Conservation (phyloP, 2,797 vertebrate genomes). For the Chelonia mydas region DNA sequence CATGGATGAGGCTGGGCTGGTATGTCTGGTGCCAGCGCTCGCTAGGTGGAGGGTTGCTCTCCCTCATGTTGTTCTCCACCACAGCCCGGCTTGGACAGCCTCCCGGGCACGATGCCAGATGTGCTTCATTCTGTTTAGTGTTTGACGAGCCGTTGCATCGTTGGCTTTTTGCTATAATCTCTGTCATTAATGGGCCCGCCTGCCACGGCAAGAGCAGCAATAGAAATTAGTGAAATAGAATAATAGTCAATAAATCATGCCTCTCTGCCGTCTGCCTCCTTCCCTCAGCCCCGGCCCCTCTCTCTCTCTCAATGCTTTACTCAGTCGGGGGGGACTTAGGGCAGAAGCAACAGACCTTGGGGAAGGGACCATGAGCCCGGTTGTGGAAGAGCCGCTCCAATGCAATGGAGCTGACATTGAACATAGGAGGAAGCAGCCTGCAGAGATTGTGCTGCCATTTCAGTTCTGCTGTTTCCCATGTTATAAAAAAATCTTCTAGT, state of each 20-base stretch:
- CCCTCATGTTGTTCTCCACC: accelerated
- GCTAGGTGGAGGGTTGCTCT: background rate
- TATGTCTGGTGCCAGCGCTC: background rate
- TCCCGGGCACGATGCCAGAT: background rate
- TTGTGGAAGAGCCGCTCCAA: background rate
- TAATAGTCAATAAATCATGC: background rate
- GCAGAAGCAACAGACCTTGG: constrained; percentile 30
- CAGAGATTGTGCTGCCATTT: background rate
- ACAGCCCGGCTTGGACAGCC: background rate
- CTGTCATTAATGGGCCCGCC: constrained; percentile 23
- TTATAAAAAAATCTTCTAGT: background rate
- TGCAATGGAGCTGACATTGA: background rate
- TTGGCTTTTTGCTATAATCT: background rate
- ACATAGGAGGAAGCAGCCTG: background rate
- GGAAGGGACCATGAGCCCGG: background rate
- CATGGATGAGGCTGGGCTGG: background rate
- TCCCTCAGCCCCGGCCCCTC: background rate
- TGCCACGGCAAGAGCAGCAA: background rate
- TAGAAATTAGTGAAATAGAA: background rate
- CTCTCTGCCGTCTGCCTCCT: background rate
- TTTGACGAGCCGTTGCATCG: background rate
- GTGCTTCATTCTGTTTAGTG: background rate
- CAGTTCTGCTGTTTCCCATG: too few relatives aligned
- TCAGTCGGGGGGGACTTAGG: background rate
- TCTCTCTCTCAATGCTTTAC: constrained; percentile 20